phyloP scores from a whole-genome alignment of 2,113 vertebrate genomes.

The Scophthalmus maximus region DNA sequence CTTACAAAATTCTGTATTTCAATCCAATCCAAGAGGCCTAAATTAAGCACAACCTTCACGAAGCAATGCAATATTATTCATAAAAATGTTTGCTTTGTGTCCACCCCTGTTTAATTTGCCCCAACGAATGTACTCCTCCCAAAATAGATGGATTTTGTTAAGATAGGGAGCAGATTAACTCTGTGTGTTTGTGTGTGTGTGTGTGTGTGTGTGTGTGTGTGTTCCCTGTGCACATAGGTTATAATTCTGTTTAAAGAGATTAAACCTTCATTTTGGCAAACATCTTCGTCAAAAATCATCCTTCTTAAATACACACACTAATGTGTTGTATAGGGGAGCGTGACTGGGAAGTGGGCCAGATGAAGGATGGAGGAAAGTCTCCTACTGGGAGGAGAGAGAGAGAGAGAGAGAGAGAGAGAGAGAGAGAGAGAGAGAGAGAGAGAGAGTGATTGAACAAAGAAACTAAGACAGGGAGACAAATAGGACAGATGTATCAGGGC shows the following conservation, averaged over 20 bases:
- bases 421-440: constrained; percentile 3
- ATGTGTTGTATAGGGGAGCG: constrained; percentile 23
- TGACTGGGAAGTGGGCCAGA: constrained; percentile 53
- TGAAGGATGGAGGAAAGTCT: constrained; percentile 52
- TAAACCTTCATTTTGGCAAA: constrained; percentile 75
- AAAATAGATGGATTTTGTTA: constrained; percentile 69
- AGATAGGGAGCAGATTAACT: constrained; percentile 58
- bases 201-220: constrained; percentile 6
- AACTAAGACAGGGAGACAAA: constrained; percentile 29
- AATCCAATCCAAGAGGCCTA: neutral
- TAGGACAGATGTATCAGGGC: constrained; percentile 67
- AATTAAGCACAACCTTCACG: constrained; percentile 21
- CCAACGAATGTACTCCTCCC: constrained; percentile 58
- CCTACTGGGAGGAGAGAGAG: constrained; percentile 18
- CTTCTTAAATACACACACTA: constrained; percentile 52
- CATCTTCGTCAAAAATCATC: constrained; percentile 65
- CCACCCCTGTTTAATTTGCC: constrained; percentile 44
- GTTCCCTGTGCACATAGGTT: constrained; percentile 20
- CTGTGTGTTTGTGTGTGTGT: constrained; percentile 3
- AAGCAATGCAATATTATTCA: neutral
- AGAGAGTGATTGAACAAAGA: constrained; percentile 18
- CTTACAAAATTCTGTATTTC: neutral
- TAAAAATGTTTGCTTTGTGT: constrained; percentile 12
- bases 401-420: constrained; percentile 6
- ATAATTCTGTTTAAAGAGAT: constrained; percentile 70